Evolutionary conservation across 1,140 invertebrate species (phyloP).

Genomic region (Frieseomelitta varia): DNA sequence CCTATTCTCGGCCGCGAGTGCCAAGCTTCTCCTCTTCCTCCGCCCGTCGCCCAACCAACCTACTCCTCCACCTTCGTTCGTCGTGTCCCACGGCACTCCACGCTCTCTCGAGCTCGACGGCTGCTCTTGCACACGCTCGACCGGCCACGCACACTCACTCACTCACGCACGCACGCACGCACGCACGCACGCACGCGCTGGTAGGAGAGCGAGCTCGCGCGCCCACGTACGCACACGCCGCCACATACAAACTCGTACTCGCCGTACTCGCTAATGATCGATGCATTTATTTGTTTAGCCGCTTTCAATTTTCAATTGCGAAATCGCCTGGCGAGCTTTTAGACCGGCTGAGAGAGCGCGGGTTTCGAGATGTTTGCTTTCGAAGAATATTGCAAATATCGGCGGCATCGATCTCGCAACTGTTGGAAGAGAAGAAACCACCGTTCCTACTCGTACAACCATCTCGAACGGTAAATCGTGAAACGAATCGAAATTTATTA

Average conservation of each 20-base stretch:
- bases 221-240: conserved; percentile 19
- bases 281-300: conserved; percentile 51
- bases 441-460: too few species aligned
- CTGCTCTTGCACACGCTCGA: conserved; percentile 33
- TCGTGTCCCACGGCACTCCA: conserved; percentile 48
- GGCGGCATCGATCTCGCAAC: too few species aligned
- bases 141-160: conserved; percentile 23
- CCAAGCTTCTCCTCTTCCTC: not conserved
- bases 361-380: not conserved
- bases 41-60: conserved; percentile 42
- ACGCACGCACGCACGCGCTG: conserved; percentile 26
- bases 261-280: conserved; percentile 31
- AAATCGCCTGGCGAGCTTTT: not conserved
- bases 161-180: not conserved
- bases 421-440: too few species aligned
- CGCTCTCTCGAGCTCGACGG: conserved; percentile 39
- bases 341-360: not conserved
- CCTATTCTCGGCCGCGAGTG: not conserved
- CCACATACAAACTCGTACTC: not conserved
- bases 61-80: conserved; percentile 44
- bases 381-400: not conserved
- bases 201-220: not conserved
- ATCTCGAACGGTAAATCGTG: too few species aligned
- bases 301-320: conserved; percentile 37
- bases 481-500: too few species aligned